Evolutionary conservation across 2,797 vertebrate genomes (phyloP).

Genomic region (Linurgus olivaceus): DNA sequence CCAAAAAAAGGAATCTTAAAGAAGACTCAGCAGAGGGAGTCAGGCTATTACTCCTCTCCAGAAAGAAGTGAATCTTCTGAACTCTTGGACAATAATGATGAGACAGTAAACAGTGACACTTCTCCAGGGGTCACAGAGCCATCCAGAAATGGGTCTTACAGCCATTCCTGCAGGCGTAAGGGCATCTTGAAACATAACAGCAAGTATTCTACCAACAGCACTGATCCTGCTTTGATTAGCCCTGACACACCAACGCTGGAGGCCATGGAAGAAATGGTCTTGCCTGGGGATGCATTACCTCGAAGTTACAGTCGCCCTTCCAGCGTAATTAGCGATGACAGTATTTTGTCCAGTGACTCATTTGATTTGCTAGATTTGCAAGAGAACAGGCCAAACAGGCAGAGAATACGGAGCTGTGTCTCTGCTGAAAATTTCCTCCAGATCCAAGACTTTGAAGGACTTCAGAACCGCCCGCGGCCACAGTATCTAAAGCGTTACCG

Average conservation of each 20-base stretch:
- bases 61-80: constrained; percentile 96
- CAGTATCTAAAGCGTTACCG: constrained; percentile 90
- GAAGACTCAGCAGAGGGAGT: constrained; percentile 97
- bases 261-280: constrained; percentile 70
- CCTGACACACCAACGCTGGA: constrained; percentile 75
- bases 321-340: constrained; percentile 92
- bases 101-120: constrained; percentile 64
- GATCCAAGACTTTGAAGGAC: constrained; percentile 91
- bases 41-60: constrained; percentile 97
- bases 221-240: constrained; percentile 73
- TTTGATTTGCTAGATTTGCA: constrained; percentile 89
- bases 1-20: constrained; percentile 98
- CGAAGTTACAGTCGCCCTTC: constrained; percentile 95
- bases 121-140: constrained; percentile 77
- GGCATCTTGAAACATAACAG: constrained; percentile 96
- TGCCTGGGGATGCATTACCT: constrained; percentile 81
- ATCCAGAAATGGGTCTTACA: constrained; percentile 68
- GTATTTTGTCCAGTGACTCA: constrained; percentile 85
- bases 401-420: constrained; percentile 91
- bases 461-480: constrained; percentile 85
- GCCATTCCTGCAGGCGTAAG: constrained; percentile 85
- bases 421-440: constrained; percentile 96
- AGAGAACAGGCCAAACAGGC: constrained; percentile 77
- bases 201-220: constrained; percentile 88
- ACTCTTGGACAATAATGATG: constrained; percentile 80